Conservation (phyloP, 2,888 invertebrate genomes). For the Plebejus anna region DNA sequence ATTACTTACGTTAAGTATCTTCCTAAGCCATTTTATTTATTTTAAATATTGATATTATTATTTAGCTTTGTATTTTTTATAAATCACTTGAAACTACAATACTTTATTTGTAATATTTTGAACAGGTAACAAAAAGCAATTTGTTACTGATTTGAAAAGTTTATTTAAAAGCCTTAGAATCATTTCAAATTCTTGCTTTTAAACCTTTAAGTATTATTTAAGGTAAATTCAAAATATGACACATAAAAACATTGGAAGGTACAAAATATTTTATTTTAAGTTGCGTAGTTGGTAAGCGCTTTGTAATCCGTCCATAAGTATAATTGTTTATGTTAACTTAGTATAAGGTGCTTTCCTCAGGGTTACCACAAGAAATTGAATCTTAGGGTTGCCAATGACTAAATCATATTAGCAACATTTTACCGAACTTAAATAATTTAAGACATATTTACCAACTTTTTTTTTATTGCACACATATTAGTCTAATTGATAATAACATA, state of each 20-base stretch:
- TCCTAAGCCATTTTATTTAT: conserved; percentile 19
- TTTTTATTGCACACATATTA: neutral
- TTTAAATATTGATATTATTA: conserved; percentile 1
- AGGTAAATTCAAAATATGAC: neutral
- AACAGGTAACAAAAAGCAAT: neutral
- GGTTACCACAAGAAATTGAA: conserved; percentile 17
- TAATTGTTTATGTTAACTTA: neutral
- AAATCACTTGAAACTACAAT: neutral
- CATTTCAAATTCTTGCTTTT: neutral
- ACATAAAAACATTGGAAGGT: neutral
- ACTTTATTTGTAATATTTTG: neutral
- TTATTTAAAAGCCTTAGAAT: too few species aligned
- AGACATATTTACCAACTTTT: neutral
- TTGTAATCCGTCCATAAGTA: conserved; percentile 7
- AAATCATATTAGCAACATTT: neutral
- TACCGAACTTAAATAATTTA: neutral
- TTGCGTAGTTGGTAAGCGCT: neutral
- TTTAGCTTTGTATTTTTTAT: neutral
- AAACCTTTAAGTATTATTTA: neutral
- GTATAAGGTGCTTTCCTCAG: neutral
- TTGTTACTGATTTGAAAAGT: too few species aligned
- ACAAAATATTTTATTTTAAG: neutral
- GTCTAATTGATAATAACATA: neutral
- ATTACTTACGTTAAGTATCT: neutral
- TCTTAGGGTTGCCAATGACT: neutral